Evolutionary conservation across 64 coral and sea anemone species (phyloP).

Genomic region (Dendrophyllia cribrosa): DNA sequence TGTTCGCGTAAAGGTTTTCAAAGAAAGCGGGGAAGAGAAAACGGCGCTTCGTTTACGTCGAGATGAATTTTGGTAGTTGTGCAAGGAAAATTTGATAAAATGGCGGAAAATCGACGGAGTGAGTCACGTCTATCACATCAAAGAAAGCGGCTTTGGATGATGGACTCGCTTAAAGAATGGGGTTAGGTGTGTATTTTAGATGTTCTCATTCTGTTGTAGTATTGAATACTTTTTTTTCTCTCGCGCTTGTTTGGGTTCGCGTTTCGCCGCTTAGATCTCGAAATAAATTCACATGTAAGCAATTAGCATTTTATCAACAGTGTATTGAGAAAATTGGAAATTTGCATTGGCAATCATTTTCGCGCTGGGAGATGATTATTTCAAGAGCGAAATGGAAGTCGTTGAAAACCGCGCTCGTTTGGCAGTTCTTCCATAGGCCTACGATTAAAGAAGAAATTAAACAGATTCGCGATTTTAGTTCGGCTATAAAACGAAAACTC

Average conservation of each 20-base stretch:
- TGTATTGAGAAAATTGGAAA: slow-evolving; percentile 41
- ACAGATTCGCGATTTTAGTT: slow-evolving; percentile 3
- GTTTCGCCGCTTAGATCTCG: slow-evolving; percentile 37
- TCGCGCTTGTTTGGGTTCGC: slow-evolving; percentile 32
- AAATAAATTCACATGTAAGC: slow-evolving; percentile 62
- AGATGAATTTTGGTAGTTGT: slow-evolving; percentile 6
- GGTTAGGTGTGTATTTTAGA: slow-evolving; percentile 14
- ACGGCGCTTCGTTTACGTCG: neutral
- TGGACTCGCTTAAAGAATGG: slow-evolving; percentile 19
- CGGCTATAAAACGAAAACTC: slow-evolving; percentile 44
- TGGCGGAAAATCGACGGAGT: slow-evolving; percentile 39
- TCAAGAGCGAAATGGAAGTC: neutral
- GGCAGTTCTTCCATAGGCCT: neutral
- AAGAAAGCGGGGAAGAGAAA: slow-evolving; percentile 36
- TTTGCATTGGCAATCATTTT: slow-evolving; percentile 51
- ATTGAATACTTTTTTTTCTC: slow-evolving; percentile 4
- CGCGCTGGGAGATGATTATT: slow-evolving; percentile 39
- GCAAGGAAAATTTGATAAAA: slow-evolving; percentile 14
- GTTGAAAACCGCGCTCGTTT: neutral
- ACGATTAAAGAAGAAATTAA: neutral
- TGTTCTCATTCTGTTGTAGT: slow-evolving; percentile 11
- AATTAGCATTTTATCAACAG: slow-evolving; percentile 74
- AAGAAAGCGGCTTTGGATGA: slow-evolving; percentile 7
- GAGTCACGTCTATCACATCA: slow-evolving; percentile 24
- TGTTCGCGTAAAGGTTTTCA: slow-evolving; percentile 34